Evolutionary conservation across 1,140 invertebrate genomes (phyloP).

Genomic region (Heliconius hermathena): DNA sequence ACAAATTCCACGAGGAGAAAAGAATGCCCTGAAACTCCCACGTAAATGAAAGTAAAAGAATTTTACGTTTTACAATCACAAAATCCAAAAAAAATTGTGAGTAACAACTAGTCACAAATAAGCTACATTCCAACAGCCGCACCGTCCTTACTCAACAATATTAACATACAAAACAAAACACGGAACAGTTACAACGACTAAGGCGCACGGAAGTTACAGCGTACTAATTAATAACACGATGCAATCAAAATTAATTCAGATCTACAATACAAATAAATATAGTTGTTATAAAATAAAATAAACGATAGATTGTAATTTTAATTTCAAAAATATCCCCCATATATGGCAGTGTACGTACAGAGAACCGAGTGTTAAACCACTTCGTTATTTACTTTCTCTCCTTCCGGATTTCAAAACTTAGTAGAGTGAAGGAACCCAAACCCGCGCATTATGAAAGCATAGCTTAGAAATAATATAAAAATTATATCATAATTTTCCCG

Average conservation of each 20-base stretch:
- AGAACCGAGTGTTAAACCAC: no score
- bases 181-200: not conserved
- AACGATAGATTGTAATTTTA: not conserved
- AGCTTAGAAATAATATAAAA: no score
- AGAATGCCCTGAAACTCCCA: no score
- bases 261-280: conserved; percentile 25
- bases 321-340: no score
- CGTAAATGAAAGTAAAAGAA: not conserved
- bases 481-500: no score
- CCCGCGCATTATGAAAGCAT: no score
- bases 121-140: not conserved
- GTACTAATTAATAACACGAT: conserved; percentile 41
- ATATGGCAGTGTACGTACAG: no score
- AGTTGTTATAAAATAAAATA: not conserved
- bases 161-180: conserved; percentile 10
- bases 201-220: not conserved
- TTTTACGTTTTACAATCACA: not conserved
- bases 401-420: no score
- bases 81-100: not conserved
- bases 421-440: no score
- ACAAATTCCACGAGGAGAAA: no score
- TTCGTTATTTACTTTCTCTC: no score
- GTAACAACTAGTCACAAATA: not conserved
- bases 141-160: not conserved
- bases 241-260: conserved; percentile 45